Percentiles rank a stretch among this genome's conserved stretches.
Conservation (phyloP, 2,113 vertebrate species). For the western clawed frog (Xenopus tropicalis) region DNA sequence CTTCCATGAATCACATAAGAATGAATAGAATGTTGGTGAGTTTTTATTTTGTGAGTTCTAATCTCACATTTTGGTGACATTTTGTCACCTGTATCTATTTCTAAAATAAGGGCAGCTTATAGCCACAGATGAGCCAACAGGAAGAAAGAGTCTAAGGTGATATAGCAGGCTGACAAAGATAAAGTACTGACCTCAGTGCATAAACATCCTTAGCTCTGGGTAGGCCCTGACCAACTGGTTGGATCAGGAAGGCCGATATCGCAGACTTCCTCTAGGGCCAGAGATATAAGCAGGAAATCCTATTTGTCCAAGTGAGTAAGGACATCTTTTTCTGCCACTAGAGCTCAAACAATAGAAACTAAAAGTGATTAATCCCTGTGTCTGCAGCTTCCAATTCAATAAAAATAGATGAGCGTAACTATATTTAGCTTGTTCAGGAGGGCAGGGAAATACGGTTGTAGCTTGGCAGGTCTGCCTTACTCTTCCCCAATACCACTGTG, state of each 20-base stretch:
- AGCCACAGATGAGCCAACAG: neutral
- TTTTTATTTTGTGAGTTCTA: no score
- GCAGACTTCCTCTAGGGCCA: slow-evolving; percentile 37
- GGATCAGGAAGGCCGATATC: slow-evolving; percentile 36
- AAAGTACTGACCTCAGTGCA: neutral
- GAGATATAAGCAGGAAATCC: slow-evolving; percentile 41
- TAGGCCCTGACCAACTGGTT: slow-evolving; percentile 34
- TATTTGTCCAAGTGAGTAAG: slow-evolving; percentile 25
- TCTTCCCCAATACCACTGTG: no score
- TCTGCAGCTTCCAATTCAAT: neutral
- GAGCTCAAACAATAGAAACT: slow-evolving; percentile 15
- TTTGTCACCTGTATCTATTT: no score
- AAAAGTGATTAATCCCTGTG: slow-evolving; percentile 24
- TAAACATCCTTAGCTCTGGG: slow-evolving; percentile 19
- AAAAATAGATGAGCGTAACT: no score
- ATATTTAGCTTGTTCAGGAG: no score
- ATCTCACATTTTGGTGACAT: no score
- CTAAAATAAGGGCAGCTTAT: no score
- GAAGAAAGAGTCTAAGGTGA: slow-evolving; percentile 28
- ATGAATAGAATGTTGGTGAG: no score
- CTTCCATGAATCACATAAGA: no score
- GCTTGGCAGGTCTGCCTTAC: no score
- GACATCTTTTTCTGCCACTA: slow-evolving; percentile 5
- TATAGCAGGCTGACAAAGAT: slow-evolving; percentile 6
- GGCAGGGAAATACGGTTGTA: no score